Conservation (phyloP, 2,888 invertebrate genomes). For the Toxonevra muliebris region DNA sequence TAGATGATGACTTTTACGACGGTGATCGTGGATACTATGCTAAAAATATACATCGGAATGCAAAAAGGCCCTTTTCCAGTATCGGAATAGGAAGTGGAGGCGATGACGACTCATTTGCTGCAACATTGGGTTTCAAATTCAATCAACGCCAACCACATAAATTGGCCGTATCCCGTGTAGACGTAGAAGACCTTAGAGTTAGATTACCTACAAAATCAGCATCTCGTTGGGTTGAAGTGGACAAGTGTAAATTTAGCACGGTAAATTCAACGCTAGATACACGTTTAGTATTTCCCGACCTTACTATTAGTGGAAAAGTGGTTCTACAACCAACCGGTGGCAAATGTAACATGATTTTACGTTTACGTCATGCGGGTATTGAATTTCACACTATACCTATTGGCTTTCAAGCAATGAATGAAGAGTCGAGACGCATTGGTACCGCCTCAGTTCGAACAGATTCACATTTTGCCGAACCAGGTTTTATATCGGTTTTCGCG, state of each 20-base stretch:
- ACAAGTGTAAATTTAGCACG: constrained; percentile 80
- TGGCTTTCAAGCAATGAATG: constrained; percentile 47
- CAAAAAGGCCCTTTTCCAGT: constrained; percentile 13
- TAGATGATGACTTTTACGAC: constrained; percentile 49
- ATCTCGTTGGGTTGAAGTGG: constrained; percentile 74
- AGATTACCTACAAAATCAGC: constrained; percentile 74
- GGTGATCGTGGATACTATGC: constrained; percentile 51
- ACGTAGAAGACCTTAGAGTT: constrained; percentile 65
- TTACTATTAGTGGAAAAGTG: constrained; percentile 81
- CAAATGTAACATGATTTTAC: constrained; percentile 81
- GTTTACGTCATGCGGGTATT: constrained; percentile 80
- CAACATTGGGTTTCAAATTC: background rate
- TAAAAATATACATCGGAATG: constrained; percentile 47
- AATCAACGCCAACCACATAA: constrained; percentile 52
- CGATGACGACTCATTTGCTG: constrained; percentile 30
- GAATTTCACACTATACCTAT: constrained; percentile 78
- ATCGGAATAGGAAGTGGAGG: constrained; percentile 32
- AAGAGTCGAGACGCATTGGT: constrained; percentile 54
- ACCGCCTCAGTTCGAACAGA: constrained; percentile 71
- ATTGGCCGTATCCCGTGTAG: constrained; percentile 39
- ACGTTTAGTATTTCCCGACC: constrained; percentile 79
- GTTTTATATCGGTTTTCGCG: constrained; percentile 86
- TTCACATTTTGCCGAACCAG: constrained; percentile 84
- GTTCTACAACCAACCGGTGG: constrained; percentile 69
- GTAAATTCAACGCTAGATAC: constrained; percentile 79